Evolutionary conservation across 2,113 vertebrate genomes (phyloP).

Genomic region (Orthonyx spaldingii): DNA sequence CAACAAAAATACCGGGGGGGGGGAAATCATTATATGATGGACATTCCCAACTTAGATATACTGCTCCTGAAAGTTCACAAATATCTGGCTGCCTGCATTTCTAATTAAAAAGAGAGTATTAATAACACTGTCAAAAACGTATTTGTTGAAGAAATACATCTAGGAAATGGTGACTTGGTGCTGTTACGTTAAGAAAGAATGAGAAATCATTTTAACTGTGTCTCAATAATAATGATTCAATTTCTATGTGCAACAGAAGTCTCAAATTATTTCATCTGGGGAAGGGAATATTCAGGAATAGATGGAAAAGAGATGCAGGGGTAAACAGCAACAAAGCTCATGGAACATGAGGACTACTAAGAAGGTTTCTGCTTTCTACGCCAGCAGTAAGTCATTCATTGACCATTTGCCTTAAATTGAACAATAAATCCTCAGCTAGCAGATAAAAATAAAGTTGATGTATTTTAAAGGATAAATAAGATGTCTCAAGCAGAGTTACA

Average conservation of each 20-base stretch:
- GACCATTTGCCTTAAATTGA: not conserved
- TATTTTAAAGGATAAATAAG: not conserved
- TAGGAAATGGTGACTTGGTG: not conserved
- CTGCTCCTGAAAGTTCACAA: not conserved
- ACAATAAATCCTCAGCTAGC: not conserved
- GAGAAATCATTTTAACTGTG: slow-evolving; percentile 22
- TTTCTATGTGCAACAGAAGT: not conserved
- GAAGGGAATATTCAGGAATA: not conserved
- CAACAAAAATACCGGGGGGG: not conserved
- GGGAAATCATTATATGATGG: not conserved
- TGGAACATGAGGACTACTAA: not conserved
- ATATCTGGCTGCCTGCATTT: not conserved
- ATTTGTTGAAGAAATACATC: slow-evolving; percentile 10
- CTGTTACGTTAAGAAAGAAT: not conserved
- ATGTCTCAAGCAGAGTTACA: not conserved
- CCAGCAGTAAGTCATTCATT: not conserved
- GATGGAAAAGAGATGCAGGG: not conserved
- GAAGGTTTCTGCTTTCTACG: not conserved
- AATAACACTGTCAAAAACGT: not conserved
- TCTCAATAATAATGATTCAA: not conserved
- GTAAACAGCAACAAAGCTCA: not conserved
- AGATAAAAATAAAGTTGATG: not conserved
- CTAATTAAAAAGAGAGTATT: slow-evolving; percentile 9
- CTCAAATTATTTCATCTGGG: not conserved
- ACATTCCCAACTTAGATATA: not conserved